phyloP scores from a whole-genome alignment of 1,140 invertebrate genomes.

The Psix sp. region DNA sequence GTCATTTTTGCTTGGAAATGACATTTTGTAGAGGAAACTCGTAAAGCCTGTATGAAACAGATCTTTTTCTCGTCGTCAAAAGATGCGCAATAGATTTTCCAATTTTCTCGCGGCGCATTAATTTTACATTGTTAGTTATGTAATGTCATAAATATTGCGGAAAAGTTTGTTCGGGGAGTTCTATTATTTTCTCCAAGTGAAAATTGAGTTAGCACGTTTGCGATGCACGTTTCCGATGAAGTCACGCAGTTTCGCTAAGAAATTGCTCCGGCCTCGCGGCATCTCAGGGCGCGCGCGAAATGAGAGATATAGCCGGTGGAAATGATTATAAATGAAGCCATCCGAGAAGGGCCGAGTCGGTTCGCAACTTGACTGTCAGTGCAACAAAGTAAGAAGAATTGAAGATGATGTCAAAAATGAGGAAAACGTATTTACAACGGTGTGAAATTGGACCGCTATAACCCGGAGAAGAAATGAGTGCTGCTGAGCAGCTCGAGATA shows the following conservation, averaged over 20 bases:
- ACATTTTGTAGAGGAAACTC: not conserved
- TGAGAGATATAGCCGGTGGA: constrained; percentile 68
- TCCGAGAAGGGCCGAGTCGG: constrained; percentile 55
- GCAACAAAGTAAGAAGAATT: constrained; percentile 64
- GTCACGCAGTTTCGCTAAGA: constrained; percentile 62
- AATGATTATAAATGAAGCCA: constrained; percentile 76
- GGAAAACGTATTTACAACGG: constrained; percentile 74
- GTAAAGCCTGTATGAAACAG: no score
- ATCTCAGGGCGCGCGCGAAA: constrained; percentile 52
- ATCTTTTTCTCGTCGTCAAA: constrained; percentile 37
- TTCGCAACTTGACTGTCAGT: constrained; percentile 54
- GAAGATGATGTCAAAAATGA: constrained; percentile 62
- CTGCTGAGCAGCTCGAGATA: constrained; percentile 63
- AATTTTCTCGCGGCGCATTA: constrained; percentile 37
- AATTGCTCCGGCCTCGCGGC: constrained; percentile 55
- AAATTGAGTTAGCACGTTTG: constrained; percentile 48
- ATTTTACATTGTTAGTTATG: constrained; percentile 51
- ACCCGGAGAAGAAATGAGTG: constrained; percentile 69
- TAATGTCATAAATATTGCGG: constrained; percentile 50
- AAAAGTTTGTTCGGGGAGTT: constrained; percentile 46
- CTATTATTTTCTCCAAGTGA: constrained; percentile 57
- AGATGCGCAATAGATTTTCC: constrained; percentile 38
- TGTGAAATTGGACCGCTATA: constrained; percentile 75
- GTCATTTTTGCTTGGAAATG: constrained; percentile 3
- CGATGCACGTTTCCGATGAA: constrained; percentile 59